Conservation (phyloP, 1,140 invertebrate genomes). For the Listronotus oregonensis region DNA sequence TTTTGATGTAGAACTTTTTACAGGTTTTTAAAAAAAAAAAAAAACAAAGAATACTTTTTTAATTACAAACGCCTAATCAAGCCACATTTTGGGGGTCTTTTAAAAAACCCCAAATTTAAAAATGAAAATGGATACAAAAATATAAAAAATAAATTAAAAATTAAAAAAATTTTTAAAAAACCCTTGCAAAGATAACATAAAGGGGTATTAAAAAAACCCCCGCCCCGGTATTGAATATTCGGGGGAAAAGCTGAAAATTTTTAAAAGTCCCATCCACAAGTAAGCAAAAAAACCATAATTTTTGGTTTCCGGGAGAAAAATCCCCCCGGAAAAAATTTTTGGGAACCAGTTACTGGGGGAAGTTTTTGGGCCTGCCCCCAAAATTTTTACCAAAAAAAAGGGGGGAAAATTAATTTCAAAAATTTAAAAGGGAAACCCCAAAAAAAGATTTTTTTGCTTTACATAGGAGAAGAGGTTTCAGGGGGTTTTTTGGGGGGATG, state of each 20-base stretch:
- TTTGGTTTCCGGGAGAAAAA: not conserved
- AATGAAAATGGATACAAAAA: slow-evolving; percentile 2
- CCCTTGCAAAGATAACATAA: slow-evolving; percentile 3
- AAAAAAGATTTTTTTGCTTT: slow-evolving; percentile 41
- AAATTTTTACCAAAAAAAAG: slow-evolving; percentile 32
- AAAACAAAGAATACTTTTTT: slow-evolving; percentile 29
- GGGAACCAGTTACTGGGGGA: slow-evolving; percentile 18
- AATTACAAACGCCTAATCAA: no score
- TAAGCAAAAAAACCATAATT: not conserved
- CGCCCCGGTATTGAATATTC: not conserved
- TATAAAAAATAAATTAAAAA: not conserved
- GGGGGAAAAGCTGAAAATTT: slow-evolving; percentile 12
- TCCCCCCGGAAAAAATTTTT: slow-evolving; percentile 1
- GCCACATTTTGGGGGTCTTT: slow-evolving; percentile 11
- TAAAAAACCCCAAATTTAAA: slow-evolving; percentile 7
- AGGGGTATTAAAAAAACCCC: slow-evolving; percentile 9
- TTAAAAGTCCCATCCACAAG: slow-evolving; percentile 13
- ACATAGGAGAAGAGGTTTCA: slow-evolving; percentile 38
- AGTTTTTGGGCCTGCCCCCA: slow-evolving; percentile 31
- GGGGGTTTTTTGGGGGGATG: slow-evolving; percentile 16
- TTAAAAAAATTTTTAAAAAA: not conserved
- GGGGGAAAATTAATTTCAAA: slow-evolving; percentile 46
- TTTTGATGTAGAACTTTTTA: slow-evolving; percentile 45
- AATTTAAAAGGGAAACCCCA: slow-evolving; percentile 45
- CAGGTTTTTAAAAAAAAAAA: slow-evolving; percentile 29